Conservation (phyloP, 2,113 vertebrate species). For the Coptodon bakossiorum region DNA sequence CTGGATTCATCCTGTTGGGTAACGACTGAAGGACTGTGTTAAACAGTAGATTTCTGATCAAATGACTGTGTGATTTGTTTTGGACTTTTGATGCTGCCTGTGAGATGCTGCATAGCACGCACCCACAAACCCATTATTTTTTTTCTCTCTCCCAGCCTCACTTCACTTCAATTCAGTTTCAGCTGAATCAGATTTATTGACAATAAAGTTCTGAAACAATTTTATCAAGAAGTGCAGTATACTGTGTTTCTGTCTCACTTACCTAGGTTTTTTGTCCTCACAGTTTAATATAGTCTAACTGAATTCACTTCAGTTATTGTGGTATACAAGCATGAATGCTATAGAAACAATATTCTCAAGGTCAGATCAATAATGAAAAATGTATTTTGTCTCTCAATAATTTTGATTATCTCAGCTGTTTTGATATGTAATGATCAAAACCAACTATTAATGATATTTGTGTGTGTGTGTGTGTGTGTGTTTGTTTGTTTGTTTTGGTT, state of each 20-base stretch:
- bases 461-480: background rate
- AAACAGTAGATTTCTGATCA: background rate
- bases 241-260: background rate
- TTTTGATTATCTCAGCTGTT: background rate
- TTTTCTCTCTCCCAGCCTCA: background rate
- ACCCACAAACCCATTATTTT: background rate
- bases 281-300: constrained; percentile 13
- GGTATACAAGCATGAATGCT: background rate
- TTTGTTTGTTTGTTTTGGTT: too few species aligned
- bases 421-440: background rate
- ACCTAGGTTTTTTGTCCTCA: background rate
- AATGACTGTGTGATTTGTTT: background rate
- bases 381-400: background rate
- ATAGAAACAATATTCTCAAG: background rate
- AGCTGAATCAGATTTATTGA: constrained; percentile 8
- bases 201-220: background rate
- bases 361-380: background rate
- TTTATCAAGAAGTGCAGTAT: background rate
- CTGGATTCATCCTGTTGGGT: background rate
- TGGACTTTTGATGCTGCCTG: background rate
- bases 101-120: background rate
- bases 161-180: background rate
- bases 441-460: background rate
- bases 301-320: background rate
- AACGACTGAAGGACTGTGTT: background rate